These are phyloP conservation scores for Caenorhabditis tropicalis DNA, from an alignment of 1,140 invertebrate species.

Conservation along the genomic window DNA sequence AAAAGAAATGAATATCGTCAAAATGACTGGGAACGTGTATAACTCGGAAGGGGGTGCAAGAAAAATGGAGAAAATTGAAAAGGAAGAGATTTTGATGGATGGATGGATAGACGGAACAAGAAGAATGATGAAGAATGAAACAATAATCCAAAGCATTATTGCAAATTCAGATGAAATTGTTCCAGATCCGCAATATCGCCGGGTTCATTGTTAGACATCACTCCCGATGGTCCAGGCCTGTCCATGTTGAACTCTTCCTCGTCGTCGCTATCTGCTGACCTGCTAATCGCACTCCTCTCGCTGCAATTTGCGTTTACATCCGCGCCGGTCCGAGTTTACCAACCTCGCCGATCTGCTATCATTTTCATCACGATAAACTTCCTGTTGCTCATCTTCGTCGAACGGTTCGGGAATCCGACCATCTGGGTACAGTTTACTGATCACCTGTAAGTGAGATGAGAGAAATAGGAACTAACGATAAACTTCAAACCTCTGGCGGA, in stretches of 20 bases:
- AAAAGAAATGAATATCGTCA: slow-evolving; percentile 8
- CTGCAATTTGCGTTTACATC: slow-evolving; percentile 42
- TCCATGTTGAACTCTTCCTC: slow-evolving; percentile 35
- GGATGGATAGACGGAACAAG: neutral
- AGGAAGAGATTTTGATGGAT: neutral
- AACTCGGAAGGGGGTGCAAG: slow-evolving; percentile 3
- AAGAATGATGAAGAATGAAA: neutral
- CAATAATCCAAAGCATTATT: neutral
- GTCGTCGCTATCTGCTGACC: slow-evolving; percentile 11
- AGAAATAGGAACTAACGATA: neutral
- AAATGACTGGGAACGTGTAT: neutral
- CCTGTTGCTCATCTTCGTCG: neutral
- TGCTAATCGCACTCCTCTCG: slow-evolving; percentile 38
- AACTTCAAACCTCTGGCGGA: slow-evolving; percentile 17
- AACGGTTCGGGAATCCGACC: slow-evolving; percentile 4
- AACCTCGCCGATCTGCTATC: slow-evolving; percentile 29
- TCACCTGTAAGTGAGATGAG: neutral
- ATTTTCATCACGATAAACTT: slow-evolving; percentile 46
- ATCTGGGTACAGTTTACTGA: neutral
- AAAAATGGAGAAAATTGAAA: neutral
- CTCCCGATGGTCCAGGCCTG: slow-evolving; percentile 17
- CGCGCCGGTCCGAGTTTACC: slow-evolving; percentile 9
- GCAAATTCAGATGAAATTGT: neutral
- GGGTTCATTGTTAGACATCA: slow-evolving; percentile 9
- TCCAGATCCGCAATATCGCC: neutral